Evolutionary conservation across 2,888 invertebrate species (phyloP).

Genomic region (Clusia tigrina): DNA sequence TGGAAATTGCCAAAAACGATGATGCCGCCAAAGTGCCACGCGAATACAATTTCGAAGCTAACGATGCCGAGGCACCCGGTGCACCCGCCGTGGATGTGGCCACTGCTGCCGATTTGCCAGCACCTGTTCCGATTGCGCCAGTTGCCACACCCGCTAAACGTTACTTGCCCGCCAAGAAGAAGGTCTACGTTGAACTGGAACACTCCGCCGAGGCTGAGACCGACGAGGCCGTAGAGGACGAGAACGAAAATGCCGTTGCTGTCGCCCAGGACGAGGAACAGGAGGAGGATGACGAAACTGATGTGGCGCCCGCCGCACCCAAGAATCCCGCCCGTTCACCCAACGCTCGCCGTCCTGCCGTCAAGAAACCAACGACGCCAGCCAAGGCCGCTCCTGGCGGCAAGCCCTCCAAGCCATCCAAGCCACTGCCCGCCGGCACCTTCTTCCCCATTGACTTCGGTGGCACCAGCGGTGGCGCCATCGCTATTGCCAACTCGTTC

Average conservation of each 20-base stretch:
- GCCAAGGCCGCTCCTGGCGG: constrained; percentile 38
- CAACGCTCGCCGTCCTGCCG: constrained; percentile 55
- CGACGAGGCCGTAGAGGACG: constrained; percentile 48
- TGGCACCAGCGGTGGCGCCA: constrained; percentile 61
- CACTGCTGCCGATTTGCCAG: constrained; percentile 47
- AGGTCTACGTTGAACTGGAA: constrained; percentile 58
- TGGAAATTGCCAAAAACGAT: constrained; percentile 33
- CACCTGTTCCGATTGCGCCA: constrained; percentile 53
- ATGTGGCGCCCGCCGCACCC: constrained; percentile 43
- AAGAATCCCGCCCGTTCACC: constrained; percentile 51
- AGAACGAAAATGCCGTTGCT: constrained; percentile 44
- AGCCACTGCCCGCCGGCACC: constrained; percentile 56
- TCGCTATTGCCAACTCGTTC: constrained; percentile 64
- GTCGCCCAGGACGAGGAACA: constrained; percentile 43
- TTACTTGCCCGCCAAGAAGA: constrained; percentile 59
- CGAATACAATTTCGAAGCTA: constrained; percentile 54
- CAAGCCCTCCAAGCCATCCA: constrained; percentile 45
- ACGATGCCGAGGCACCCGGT: constrained; percentile 36
- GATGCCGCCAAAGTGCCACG: constrained; percentile 58
- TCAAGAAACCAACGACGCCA: constrained; percentile 41
- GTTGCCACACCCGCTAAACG: constrained; percentile 51
- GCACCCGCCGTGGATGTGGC: constrained; percentile 33
- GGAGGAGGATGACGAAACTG: constrained; percentile 39
- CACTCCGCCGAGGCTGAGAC: constrained; percentile 46
- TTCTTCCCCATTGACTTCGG: constrained; percentile 64